These are phyloP conservation scores for Leucozona laternaria DNA, from an alignment of 2,888 invertebrate species.

Conservation along the genomic window DNA sequence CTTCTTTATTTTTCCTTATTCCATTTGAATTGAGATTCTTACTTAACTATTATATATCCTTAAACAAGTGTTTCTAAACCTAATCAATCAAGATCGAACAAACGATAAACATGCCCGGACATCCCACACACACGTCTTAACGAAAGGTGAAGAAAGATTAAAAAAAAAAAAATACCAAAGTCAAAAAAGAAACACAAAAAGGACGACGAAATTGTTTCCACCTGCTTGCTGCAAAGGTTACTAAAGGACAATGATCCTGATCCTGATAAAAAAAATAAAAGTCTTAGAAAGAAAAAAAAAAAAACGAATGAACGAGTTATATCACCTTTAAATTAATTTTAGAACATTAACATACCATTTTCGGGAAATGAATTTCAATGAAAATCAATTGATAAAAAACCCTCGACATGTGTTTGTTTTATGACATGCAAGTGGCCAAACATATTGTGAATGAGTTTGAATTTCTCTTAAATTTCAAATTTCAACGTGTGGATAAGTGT, in stretches of 20 bases:
- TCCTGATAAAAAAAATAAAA: neutral
- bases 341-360: conserved; percentile 6
- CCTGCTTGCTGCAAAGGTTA: conserved; percentile 5
- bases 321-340: conserved; percentile 26
- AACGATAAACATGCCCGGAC: neutral
- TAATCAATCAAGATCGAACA: conserved; percentile 24
- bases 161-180: neutral
- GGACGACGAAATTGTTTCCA: conserved; percentile 17
- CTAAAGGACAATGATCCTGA: conserved; percentile 20
- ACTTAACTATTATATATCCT: neutral
- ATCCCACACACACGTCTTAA: neutral
- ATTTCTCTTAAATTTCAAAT: neutral
- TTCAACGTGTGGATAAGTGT: neutral
- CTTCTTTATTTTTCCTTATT: neutral
- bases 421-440: neutral
- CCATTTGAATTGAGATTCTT: neutral
- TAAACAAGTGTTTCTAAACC: conserved; percentile 21
- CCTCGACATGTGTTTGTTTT: conserved; percentile 1
- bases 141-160: conserved; percentile 11
- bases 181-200: neutral
- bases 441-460: conserved; percentile 13
- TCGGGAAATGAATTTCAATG: neutral
- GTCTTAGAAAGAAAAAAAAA: neutral
- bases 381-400: conserved; percentile 12
- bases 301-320: conserved; percentile 9